Evolutionary conservation across 1,140 invertebrate genomes (phyloP), one percentile per base, ranked within the genome.

Genomic region (Trissolcus basalis): DNA sequence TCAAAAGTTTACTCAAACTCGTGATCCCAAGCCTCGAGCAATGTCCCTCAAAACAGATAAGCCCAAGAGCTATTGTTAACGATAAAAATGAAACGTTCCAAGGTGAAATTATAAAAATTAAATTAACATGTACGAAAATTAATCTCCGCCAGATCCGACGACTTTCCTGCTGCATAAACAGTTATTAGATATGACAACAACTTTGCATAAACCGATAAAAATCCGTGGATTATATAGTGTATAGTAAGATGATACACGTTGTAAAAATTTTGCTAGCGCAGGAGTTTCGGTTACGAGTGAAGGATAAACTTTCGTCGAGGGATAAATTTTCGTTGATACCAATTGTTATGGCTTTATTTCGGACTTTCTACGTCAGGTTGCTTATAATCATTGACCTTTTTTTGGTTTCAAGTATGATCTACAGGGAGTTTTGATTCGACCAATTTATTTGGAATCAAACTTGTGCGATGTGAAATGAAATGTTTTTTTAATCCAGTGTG

Each of bases 321-420:
- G 41, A 16, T 65, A 44, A 48, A 72, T 64, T 72, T 72, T 72
- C 59, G 60, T 65, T 72, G 69, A 64, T 64, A 59, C 60, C 69
- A 19, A 54, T 72, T 72, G 69, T 48, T 72, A 59, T 65, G 60
- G 60, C 16, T 70, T 70, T 70, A 70, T 70, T 58, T 70, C 14
- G 67, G 58, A 70, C 61, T 70, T n/a, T n/a, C n/a, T 63, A 71
- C 55, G 68, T 71, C 59, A 51, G 53, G 50, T 71, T 53, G 59
- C 19, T 43, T 15, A 44, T 71, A 69, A 60, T 69, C 60, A 58
- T 71, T 71, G 45, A 44, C 51, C 61, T 71, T 71, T 71, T 54
- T 69, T 47, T 35, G 39, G 39, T 69, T 58, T 43, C 36, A 16
- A 70, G 58, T 50, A 8, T 61, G 65, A 60, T 69, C 60, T 69